Evolutionary conservation across 2,797 vertebrate genomes (phyloP).

Genomic region (Anomalospiza imberbis): DNA sequence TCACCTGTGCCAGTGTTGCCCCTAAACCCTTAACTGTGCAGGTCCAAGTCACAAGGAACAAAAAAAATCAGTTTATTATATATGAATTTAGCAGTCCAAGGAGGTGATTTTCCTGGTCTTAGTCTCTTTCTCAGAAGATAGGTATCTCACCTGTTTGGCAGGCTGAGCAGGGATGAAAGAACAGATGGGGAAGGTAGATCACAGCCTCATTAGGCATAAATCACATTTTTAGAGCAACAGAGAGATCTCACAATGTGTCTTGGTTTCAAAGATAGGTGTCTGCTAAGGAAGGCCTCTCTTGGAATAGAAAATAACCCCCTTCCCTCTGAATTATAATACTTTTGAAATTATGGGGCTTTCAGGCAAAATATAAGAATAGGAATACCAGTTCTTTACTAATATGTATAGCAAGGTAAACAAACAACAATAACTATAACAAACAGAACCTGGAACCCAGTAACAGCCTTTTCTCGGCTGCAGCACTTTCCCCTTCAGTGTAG

Average conservation of each 20-base stretch:
- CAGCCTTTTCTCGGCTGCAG: fast-evolving
- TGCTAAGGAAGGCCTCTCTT: not conserved
- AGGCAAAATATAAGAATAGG: not conserved
- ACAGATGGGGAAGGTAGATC: fast-evolving
- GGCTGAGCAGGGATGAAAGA: not conserved
- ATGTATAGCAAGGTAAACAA: not conserved
- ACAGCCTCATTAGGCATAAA: not conserved
- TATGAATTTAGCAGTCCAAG: not conserved
- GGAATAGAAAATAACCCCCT: not conserved
- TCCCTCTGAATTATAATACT: not conserved
- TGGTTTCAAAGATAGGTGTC: not conserved
- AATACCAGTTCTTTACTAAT: not conserved
- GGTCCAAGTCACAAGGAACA: not conserved
- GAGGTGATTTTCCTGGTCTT: not conserved
- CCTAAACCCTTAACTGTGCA: not conserved
- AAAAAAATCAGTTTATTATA: not conserved
- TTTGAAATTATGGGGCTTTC: not conserved
- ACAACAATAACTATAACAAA: not conserved
- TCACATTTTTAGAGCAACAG: not conserved
- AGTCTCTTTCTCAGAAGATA: not conserved
- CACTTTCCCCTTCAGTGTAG: not conserved
- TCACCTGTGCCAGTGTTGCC: not conserved
- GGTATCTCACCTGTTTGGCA: not conserved
- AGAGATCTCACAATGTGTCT: not conserved
- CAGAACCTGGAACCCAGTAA: no score